Base-by-base conservation (phyloP, 2,888 invertebrate species). In the Halocaridina rubra region DNA sequence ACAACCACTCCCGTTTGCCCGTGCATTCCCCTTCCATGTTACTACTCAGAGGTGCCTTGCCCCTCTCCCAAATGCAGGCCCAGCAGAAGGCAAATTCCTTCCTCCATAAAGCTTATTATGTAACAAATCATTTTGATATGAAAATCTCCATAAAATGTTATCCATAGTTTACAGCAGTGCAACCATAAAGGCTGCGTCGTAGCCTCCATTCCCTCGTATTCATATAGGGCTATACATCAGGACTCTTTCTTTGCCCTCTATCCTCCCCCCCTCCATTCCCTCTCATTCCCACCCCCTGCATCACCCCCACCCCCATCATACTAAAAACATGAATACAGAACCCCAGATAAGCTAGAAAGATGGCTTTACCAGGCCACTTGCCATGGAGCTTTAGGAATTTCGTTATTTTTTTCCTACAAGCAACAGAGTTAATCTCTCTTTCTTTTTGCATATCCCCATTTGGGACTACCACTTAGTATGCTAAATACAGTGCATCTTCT, bases 291-390 rank as follows among this genome's bases (percentile, higher is more conserved):
- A n/a, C n/a, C n/a, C n/a, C n/a, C n/a, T n/a, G n/a, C n/a, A n/a
- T n/a, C n/a, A n/a, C n/a, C n/a, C n/a, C n/a, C n/a, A n/a, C n/a
- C n/a, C n/a, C n/a, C n/a, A n/a, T n/a, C n/a, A n/a, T n/a, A n/a
- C n/a, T n/a, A n/a, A 5, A 30, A 59, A 77, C 77, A 77, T 30
- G 77, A n/a, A n/a, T 33, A 61, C 33, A 27, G 64, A 30, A 77
- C 64, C 77, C 77, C 7, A 77, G 77, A 77, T 77, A 77, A 77
- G 77, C 77, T 39, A 77, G 77, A 77, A 22, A 64, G 77, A 77
- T 64, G 77, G 74, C n/a, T n/a, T n/a, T n/a, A n/a, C n/a, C n/a
- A n/a, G n/a, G n/a, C n/a, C n/a, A n/a, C n/a, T n/a, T n/a, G n/a
- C n/a, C n/a, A n/a, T n/a, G n/a, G n/a, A n/a, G n/a, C n/a, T n/a